Conservation (phyloP, 2,113 vertebrate species). For the Sylvilagus bachmani region DNA sequence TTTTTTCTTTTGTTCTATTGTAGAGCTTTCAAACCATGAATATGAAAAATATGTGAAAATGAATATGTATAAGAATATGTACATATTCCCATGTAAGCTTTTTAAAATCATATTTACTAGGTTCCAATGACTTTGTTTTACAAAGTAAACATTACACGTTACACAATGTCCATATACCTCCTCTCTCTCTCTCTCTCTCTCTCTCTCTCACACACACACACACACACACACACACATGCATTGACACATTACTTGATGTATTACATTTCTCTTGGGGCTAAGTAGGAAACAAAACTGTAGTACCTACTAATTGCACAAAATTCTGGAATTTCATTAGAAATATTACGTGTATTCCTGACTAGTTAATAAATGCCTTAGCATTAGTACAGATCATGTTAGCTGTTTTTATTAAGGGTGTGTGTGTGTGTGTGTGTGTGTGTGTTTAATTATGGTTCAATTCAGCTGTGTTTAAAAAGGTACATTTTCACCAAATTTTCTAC, state of each 20-base stretch:
- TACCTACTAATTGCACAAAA: slow-evolving; percentile 33
- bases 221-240: background rate
- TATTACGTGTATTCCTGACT: background rate
- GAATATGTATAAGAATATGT: background rate
- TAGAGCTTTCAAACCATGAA: slow-evolving; percentile 14
- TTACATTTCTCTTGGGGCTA: background rate
- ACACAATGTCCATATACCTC: background rate
- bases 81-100: slow-evolving; percentile 13
- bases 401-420: background rate
- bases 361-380: background rate
- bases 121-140: background rate
- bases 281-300: background rate
- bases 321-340: slow-evolving; percentile 1
- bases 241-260: background rate
- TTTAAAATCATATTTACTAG: background rate
- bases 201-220: background rate
- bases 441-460: background rate
- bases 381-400: background rate
- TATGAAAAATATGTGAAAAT: slow-evolving; percentile 55
- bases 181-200: background rate
- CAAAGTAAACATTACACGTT: slow-evolving; percentile 29
- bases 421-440: background rate
- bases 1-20: slow-evolving; percentile 31
- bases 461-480: slow-evolving; percentile 33
- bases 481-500: slow-evolving; percentile 24